Conservation (phyloP, 53 echinoderm and acorn worm genomes). For the Temnopleurus reevesii region DNA sequence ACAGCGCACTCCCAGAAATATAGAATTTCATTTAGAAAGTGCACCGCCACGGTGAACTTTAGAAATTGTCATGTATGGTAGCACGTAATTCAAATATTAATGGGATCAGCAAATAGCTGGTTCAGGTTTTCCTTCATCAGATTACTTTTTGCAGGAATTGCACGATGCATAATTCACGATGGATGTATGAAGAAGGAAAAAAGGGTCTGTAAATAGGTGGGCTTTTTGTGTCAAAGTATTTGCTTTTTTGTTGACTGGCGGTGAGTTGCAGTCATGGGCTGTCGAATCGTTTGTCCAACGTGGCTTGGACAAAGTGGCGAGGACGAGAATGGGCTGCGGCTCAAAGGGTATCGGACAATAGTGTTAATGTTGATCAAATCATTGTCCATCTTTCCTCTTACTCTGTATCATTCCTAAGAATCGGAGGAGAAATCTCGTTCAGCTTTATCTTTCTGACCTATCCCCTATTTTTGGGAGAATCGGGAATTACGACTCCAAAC, state of each 20-base stretch:
- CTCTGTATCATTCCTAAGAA: not conserved
- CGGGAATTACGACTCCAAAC: not conserved
- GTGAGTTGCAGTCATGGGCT: not conserved
- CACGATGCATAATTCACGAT: conserved; percentile 13
- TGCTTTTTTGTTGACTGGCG: not conserved
- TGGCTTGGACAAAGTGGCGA: not conserved
- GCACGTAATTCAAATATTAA: conserved; percentile 42
- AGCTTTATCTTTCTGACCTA: not conserved
- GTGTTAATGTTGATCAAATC: not conserved
- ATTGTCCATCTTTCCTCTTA: not conserved
- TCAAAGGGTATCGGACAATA: not conserved
- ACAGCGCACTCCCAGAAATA: not conserved
- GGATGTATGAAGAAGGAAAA: not conserved
- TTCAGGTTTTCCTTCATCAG: not conserved
- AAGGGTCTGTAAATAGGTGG: conserved; percentile 24
- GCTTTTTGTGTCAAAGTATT: conserved; percentile 1
- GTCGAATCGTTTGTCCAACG: conserved; percentile 2
- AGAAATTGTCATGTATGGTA: conserved; percentile 14
- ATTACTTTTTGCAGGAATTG: not conserved
- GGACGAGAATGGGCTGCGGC: not conserved
- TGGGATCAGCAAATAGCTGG: conserved; percentile 35
- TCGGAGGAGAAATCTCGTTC: not conserved
- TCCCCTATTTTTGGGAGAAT: not conserved
- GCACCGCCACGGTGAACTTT: not conserved
- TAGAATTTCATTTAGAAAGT: conserved; percentile 23